A percentile compares a stretch with the other conserved stretches of the same genome.
phyloP scores from a whole-genome alignment of 2,113 vertebrate species.

The Muntiacus reevesi region DNA sequence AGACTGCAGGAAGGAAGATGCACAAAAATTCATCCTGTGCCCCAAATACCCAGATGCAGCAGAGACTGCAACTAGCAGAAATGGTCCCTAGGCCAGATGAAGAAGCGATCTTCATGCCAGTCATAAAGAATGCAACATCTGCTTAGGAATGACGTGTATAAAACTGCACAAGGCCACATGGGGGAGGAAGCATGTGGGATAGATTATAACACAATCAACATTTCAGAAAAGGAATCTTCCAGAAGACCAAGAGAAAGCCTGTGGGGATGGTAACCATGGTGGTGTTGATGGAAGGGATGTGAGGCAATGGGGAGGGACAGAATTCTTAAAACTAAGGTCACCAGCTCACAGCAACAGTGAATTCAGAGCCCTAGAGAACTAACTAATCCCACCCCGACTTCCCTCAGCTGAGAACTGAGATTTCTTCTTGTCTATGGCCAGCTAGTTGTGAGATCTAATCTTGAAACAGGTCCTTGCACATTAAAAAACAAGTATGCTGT shows the following conservation, averaged over 20 bases:
- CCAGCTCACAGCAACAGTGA: neutral
- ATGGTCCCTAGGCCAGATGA: neutral
- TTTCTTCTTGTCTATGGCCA: neutral
- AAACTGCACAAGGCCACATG: neutral
- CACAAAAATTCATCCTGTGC: fast-evolving
- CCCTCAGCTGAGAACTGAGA: neutral
- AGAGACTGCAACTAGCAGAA: neutral
- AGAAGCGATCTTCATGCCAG: neutral
- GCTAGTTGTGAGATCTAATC: neutral
- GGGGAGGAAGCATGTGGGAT: neutral
- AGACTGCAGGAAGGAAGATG: neutral
- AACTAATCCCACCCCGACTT: neutral
- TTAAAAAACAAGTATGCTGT: neutral
- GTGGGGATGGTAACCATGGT: fast-evolving
- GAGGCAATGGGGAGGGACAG: neutral
- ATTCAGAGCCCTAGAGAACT: neutral
- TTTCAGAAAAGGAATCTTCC: neutral
- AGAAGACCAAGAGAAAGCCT: neutral
- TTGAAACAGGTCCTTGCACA: neutral
- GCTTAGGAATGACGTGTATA: neutral
- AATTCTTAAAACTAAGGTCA: neutral
- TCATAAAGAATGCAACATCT: neutral
- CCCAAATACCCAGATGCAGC: neutral
- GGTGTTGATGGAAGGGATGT: neutral
- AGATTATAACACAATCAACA: neutral